Evolutionary conservation across 2,888 invertebrate genomes (phyloP), one percentile per base, ranked within the genome.

Genomic region (Trachelus stipa): DNA sequence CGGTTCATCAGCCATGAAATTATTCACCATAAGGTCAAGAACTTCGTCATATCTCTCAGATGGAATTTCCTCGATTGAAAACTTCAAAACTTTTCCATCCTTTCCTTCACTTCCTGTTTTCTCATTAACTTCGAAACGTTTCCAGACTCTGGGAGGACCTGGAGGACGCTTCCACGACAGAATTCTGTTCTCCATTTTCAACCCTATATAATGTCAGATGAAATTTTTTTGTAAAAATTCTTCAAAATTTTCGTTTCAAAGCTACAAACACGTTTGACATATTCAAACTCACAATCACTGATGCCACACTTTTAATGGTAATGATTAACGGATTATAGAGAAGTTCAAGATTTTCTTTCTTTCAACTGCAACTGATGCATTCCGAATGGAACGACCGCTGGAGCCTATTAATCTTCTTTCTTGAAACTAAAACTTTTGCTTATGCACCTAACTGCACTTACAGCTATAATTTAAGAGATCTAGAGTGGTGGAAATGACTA

Each of bases 21-120:
- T 78, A 0, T 69, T 80, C 31, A 77, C 80, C 88, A 90, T 87
- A 4, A 85, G 83, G 37, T 90, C 85, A 12, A 87, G 1, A 9
- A 84, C 87, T 11, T 91, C 90, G 4, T 86, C 83, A 56, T 83
- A 83, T 73, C 89, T 85, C 73, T 90, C 88, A 77, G 87, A 83
- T 0, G 91, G 90, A 78, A 91, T 80, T 73, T 90, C 89, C 80
- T 90, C 88, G 75, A 91, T 88, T 11, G 82, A 80, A 80, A 89
- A 89, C 75, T 82, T 86, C 3, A 86, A 76, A 9, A 82, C 77
- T 30, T 85, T 83, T 33, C 84, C 85, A 68, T 87, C 78, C 4
- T 81, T 56, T 6, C 23, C 6, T 56, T 23, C 56, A 2, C 77
- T 23, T 82, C 78, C 6, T 11, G 76, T 80, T 37, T 79, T 83